Conservation (phyloP, 2,113 vertebrate genomes). For the Daubentonia madagascariensis region DNA sequence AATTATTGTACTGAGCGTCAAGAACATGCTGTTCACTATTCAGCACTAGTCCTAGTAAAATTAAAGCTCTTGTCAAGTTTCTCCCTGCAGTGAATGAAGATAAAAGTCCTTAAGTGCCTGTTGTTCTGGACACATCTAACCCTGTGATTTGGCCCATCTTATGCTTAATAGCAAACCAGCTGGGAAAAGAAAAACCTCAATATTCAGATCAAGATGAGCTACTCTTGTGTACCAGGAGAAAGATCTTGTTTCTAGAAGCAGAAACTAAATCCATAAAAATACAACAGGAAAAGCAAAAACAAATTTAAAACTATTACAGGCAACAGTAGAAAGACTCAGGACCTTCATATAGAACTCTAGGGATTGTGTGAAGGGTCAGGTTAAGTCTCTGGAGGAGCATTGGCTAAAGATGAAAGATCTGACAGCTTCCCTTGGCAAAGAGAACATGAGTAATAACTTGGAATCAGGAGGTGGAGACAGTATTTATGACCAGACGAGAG, state of each 20-base stretch:
- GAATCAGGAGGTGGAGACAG: not conserved
- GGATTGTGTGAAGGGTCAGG: not conserved
- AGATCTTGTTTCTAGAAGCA: not conserved
- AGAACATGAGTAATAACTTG: not conserved
- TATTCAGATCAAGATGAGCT: not conserved
- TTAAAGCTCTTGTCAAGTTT: not conserved
- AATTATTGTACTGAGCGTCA: not conserved
- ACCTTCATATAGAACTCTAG: too few species aligned
- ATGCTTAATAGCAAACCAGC: not conserved
- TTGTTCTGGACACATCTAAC: not conserved
- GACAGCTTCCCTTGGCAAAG: not conserved
- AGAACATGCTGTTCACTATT: not conserved
- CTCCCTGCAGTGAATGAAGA: not conserved
- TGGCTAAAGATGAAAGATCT: not conserved
- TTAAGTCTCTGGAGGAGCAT: not conserved
- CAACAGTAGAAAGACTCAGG: not conserved
- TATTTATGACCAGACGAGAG: slow-evolving; percentile 18
- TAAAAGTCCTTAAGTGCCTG: not conserved
- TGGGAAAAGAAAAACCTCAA: not conserved
- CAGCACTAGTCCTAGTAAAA: not conserved
- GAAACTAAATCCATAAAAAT: not conserved
- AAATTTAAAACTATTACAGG: not conserved
- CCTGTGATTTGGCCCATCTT: not conserved
- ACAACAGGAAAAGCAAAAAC: slow-evolving; percentile 10
- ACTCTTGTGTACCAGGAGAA: not conserved